phyloP scores from a whole-genome alignment of 1,140 invertebrate genomes.

The Anastrepha obliqua region DNA sequence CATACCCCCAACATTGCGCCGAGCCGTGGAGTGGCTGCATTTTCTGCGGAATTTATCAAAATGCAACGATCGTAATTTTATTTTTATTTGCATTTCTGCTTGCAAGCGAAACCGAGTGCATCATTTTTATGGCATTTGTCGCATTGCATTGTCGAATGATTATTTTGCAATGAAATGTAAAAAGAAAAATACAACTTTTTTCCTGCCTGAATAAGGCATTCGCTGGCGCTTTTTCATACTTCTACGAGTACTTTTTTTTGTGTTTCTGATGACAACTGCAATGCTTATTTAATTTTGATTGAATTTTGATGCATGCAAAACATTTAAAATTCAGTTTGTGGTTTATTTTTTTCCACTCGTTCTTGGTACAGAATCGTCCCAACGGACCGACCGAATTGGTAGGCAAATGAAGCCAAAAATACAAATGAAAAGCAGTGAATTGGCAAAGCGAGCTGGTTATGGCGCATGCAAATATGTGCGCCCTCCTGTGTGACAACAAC shows the following conservation, averaged over 20 bases:
- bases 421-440: conserved; percentile 58
- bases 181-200: background rate
- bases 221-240: background rate
- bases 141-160: background rate
- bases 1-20: background rate
- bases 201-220: background rate
- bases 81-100: background rate
- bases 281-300: conserved; percentile 71
- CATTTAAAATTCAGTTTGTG: conserved; percentile 52
- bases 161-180: background rate
- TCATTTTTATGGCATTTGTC: conserved; percentile 7
- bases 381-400: background rate
- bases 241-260: background rate
- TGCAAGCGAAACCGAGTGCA: background rate
- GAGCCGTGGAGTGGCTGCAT: background rate
- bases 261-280: conserved; percentile 14
- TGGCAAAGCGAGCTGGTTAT: background rate
- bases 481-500: conserved; percentile 40
- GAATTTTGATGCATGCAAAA: conserved; percentile 69
- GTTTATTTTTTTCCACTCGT: conserved; percentile 58
- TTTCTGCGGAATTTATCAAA: background rate
- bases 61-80: conserved; percentile 18
- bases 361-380: background rate
- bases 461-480: conserved; percentile 47
- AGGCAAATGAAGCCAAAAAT: conserved; percentile 51